phyloP scores from a whole-genome alignment of 2,113 vertebrate genomes.

The Hepsetus odoe region DNA sequence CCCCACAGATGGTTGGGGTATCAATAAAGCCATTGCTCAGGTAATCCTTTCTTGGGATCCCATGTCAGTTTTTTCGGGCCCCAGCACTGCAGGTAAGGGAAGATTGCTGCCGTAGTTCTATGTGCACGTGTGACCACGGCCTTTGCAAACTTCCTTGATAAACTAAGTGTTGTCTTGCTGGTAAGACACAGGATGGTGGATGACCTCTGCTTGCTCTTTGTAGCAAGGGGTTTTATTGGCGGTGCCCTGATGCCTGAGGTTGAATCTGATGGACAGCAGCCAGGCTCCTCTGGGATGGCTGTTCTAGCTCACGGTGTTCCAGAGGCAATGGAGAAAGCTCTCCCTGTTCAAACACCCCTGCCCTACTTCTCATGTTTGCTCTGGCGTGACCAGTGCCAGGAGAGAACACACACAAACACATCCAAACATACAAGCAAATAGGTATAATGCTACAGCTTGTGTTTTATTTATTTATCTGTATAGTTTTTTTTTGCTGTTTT shows the following conservation, averaged over 20 bases:
- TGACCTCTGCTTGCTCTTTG: neutral
- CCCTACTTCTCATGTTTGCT: slow-evolving; percentile 35
- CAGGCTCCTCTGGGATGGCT: neutral
- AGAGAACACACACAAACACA: neutral
- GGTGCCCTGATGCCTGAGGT: neutral
- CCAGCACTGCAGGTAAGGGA: no score
- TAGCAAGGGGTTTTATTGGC: neutral
- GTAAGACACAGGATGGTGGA: neutral
- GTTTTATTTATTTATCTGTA: no score
- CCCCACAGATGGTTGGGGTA: no score
- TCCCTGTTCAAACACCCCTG: slow-evolving; percentile 31
- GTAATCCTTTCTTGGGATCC: no score
- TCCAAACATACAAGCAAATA: neutral
- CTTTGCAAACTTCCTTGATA: no score
- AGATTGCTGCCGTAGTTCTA: no score
- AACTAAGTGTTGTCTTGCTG: neutral
- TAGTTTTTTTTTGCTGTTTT: neutral
- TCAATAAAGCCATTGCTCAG: no score
- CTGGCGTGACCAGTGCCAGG: slow-evolving; percentile 10
- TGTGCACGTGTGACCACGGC: no score
- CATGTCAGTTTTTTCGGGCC: no score
- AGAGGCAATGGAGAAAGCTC: slow-evolving; percentile 23
- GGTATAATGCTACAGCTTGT: neutral
- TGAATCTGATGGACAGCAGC: neutral
- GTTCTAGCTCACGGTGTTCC: neutral